These are phyloP conservation scores for Sinopyrophorus schimmeli DNA, from an alignment of 2,888 invertebrate species.

Conservation along the genomic window DNA sequence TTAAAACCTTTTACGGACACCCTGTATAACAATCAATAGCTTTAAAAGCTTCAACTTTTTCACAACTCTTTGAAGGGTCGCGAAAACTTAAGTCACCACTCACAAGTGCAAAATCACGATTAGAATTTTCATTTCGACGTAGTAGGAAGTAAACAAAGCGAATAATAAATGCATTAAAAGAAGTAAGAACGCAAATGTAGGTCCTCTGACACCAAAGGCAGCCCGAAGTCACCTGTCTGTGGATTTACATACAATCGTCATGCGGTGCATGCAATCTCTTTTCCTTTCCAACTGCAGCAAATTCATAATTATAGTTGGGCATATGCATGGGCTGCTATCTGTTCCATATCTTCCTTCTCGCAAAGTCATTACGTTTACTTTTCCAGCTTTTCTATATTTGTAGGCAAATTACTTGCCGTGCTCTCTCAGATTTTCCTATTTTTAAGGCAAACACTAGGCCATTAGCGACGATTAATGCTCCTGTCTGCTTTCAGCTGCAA, in stretches of 20 bases:
- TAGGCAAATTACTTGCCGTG: conserved; percentile 1
- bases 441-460: too few relatives aligned
- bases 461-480: not conserved
- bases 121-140: too few relatives aligned
- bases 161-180: conserved; percentile 27
- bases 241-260: conserved; percentile 34
- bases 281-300: conserved; percentile 31
- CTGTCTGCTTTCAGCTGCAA: conserved; percentile 55
- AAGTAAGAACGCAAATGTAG: conserved; percentile 26
- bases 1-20: too few relatives aligned
- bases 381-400: not conserved
- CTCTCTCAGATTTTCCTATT: not conserved
- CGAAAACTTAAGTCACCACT: too few relatives aligned
- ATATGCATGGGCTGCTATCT: conserved; percentile 22
- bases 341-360: conserved; percentile 16
- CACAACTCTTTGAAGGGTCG: too few relatives aligned
- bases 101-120: too few relatives aligned
- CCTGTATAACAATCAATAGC: too few relatives aligned
- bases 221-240: conserved; percentile 27
- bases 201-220: conserved; percentile 26
- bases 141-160: too few relatives aligned
- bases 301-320: conserved; percentile 35
- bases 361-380: conserved; percentile 2
- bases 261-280: conserved; percentile 27
- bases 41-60: too few relatives aligned